Conservation (phyloP, 2,888 invertebrate species). For the Autographa gamma region DNA sequence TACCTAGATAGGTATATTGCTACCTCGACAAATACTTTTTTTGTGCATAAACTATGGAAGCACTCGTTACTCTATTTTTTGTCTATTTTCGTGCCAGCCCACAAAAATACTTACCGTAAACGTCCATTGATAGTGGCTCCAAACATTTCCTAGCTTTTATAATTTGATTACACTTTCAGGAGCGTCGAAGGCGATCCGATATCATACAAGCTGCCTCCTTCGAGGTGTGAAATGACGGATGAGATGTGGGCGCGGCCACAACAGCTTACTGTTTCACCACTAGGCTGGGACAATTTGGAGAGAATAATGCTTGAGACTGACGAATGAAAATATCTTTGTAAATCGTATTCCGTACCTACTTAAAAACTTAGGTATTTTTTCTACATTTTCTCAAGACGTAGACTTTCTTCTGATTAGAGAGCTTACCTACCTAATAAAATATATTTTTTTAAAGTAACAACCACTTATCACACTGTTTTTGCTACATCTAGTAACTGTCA, state of each 20-base stretch:
- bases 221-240: conserved; percentile 77
- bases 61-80: no score
- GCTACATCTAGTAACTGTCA: no score
- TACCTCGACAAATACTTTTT: no score
- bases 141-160: not conserved
- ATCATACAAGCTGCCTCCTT: conserved; percentile 81
- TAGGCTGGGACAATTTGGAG: conserved; percentile 64
- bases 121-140: not conserved
- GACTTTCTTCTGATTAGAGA: no score
- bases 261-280: conserved; percentile 71
- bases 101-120: no score
- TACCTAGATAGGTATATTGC: no score
- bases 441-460: not conserved
- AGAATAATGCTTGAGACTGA: conserved; percentile 42
- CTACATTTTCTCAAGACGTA: not conserved
- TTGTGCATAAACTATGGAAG: no score
- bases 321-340: conserved; percentile 11
- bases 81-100: no score
- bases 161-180: conserved; percentile 62
- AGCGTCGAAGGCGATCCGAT: conserved; percentile 83
- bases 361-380: not conserved
- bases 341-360: no score
- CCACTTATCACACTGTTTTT: no score
- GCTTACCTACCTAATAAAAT: not conserved
- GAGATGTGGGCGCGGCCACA: conserved; percentile 80